Percentiles rank a stretch among this genome's conserved stretches.
Conservation (phyloP, 2,797 vertebrate species). For the Salmo trutta region DNA sequence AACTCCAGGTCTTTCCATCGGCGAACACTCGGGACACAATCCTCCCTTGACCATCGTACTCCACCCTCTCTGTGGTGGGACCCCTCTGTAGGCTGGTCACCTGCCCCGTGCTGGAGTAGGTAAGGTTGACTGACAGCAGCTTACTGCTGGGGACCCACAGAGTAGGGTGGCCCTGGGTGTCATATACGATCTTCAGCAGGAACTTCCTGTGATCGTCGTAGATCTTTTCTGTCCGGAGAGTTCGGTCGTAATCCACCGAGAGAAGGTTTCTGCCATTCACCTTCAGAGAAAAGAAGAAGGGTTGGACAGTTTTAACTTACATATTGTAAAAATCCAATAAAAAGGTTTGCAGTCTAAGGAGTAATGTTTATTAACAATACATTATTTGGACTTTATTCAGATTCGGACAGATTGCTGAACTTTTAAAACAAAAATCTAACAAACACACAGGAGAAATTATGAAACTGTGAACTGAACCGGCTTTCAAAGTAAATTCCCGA, state of each 20-base stretch:
- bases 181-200: conserved; percentile 92
- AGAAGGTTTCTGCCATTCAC: conserved; percentile 97
- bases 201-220: conserved; percentile 99
- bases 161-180: conserved; percentile 90
- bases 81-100: conserved; percentile 93
- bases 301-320: no score
- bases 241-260: conserved; percentile 95
- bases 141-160: conserved; percentile 98
- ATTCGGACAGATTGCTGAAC: no score
- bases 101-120: conserved; percentile 91
- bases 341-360: no score
- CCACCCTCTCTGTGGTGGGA: conserved; percentile 88
- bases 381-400: no score
- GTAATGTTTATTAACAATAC: no score
- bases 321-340: no score
- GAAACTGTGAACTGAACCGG: neutral
- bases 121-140: conserved; percentile 93
- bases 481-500: conserved; percentile 60
- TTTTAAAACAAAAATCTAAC: neutral
- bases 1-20: conserved; percentile 96
- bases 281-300: conserved; percentile 72
- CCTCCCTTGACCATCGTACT: conserved; percentile 93
- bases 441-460: neutral
- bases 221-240: conserved; percentile 93
- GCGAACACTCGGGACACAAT: conserved; percentile 91